Evolutionary conservation across 2,888 invertebrate species (phyloP), one percentile per base, ranked within the genome.

Genomic region (Rutpela maculata): DNA sequence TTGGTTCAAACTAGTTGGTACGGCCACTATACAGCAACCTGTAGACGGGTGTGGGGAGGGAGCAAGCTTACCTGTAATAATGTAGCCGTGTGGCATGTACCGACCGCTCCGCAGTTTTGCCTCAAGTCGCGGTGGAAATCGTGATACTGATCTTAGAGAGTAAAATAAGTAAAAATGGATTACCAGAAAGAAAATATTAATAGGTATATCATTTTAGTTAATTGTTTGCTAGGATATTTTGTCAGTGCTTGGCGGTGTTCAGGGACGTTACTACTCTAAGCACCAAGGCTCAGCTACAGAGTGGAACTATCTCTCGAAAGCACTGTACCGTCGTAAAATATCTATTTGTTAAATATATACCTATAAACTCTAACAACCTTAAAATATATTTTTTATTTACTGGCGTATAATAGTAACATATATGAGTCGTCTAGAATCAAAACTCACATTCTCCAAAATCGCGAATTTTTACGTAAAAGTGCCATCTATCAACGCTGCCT

Each of bases 1-100:
- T 83, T 79, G 77, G 82, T 83, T 84, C 83, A 80, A 81, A 83
- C 84, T 85, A 82, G 83, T 79, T 81, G 83, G 79, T 80, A 80
- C 81, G 80, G 81, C 80, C 76, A 82, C 79, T 83, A 75, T 76
- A 77, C 79, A 81, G 76, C 83, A 83, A 85, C 83, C 83, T 83
- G 83, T 76, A 82, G 71, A 74, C 60, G 79, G 66, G 75, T 75
- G 78, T 69, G 79, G 82, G 75, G 83, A 81, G 80, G 82, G 76
- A 79, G 78, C 77, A 72, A 70, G 78, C 77, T 81, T 81, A 80
- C 81, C 81, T 82, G 80, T 80, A 78, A 75, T 79, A 81, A 81
- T 74, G 78, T 77, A 74, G 81, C 81, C 77, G 80, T 71, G 74
- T 56, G 81, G 79, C 77, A 78, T 71, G 74, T 56, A 78, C 78